These are phyloP conservation scores for Pteropus alecto DNA, from an alignment of 2,113 vertebrate species.

Conservation along the genomic window DNA sequence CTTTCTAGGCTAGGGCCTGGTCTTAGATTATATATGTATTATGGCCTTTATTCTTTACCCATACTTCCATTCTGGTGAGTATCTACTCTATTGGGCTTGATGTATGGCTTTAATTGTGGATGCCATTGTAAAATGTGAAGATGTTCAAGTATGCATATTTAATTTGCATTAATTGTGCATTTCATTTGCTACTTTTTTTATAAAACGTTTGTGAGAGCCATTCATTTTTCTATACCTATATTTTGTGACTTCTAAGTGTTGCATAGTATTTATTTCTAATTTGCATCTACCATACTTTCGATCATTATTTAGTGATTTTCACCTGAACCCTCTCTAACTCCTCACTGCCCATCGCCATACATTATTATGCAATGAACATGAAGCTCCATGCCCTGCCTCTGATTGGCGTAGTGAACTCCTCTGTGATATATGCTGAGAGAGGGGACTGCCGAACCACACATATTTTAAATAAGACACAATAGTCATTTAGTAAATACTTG, in stretches of 20 bases:
- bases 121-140: neutral
- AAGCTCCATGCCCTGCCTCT: neutral
- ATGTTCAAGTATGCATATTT: neutral
- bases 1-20: neutral
- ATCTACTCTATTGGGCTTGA: neutral
- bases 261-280: neutral
- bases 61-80: neutral
- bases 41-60: neutral
- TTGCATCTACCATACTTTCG: neutral
- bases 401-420: neutral
- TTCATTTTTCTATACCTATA: neutral
- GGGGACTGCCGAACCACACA: neutral
- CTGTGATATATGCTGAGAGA: neutral
- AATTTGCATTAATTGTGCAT: neutral
- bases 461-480: neutral
- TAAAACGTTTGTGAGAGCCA: neutral
- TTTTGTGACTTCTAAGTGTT: neutral
- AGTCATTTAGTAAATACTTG: neutral
- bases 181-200: neutral
- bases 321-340: neutral
- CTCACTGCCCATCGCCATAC: fast-evolving
- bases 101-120: neutral
- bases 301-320: neutral
- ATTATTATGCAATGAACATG: neutral
- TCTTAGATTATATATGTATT: neutral